phyloP scores from a whole-genome alignment of 2,797 vertebrate genomes.

The Cynopterus sphinx region DNA sequence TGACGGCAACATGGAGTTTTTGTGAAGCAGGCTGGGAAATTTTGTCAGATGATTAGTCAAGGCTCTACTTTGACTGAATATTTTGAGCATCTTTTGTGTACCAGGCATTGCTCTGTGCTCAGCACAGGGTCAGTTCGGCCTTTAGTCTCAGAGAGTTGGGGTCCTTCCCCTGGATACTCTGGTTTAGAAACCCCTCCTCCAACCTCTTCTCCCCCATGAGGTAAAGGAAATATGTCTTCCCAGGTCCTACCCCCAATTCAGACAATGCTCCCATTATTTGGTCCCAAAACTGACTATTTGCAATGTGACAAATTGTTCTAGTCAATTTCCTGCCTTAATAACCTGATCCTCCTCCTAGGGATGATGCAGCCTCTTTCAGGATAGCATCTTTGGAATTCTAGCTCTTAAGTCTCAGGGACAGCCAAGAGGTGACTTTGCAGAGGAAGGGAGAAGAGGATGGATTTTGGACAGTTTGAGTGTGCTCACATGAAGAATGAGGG shows the following conservation, averaged over 20 bases:
- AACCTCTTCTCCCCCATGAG: neutral
- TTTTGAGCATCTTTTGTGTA: neutral
- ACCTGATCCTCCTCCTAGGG: neutral
- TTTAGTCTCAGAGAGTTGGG: neutral
- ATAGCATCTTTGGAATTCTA: neutral
- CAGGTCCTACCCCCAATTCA: neutral
- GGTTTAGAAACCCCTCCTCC: neutral
- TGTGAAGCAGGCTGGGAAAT: neutral
- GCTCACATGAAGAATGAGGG: neutral
- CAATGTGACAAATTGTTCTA: no score
- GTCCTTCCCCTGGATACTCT: rapidly evolving
- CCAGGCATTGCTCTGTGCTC: neutral
- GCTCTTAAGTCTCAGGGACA: neutral
- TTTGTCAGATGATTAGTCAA: neutral
- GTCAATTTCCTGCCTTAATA: neutral
- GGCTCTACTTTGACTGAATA: neutral
- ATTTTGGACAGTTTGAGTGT: neutral
- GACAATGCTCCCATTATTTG: neutral
- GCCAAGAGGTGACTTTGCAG: neutral
- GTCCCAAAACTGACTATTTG: no score
- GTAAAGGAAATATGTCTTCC: neutral
- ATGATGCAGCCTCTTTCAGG: neutral
- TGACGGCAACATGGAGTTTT: neutral
- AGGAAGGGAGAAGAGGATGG: neutral
- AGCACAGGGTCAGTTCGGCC: neutral